Evolutionary conservation across 2,888 invertebrate species (phyloP).

Genomic region (Seira musarum): DNA sequence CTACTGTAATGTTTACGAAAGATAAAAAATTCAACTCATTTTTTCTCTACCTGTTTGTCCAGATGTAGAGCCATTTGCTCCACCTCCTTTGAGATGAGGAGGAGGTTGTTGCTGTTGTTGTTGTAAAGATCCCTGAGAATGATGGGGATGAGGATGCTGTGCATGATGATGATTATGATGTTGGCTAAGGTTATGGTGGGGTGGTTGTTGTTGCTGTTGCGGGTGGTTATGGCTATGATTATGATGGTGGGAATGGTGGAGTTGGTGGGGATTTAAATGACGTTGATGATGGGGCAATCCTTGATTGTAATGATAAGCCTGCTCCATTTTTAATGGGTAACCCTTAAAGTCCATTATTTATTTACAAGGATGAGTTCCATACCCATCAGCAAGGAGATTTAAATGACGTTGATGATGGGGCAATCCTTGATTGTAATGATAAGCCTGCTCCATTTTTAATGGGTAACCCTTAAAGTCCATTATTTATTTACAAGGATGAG

Average conservation of each 20-base stretch:
- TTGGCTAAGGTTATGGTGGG: conserved; percentile 37
- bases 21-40: too few species aligned
- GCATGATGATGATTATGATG: conserved; percentile 22
- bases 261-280: conserved; percentile 49
- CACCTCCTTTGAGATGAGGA: conserved; percentile 40
- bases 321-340: conserved; percentile 59
- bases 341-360: too few species aligned
- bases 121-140: conserved; percentile 12
- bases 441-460: conserved; percentile 64
- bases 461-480: too few species aligned
- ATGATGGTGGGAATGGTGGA: conserved; percentile 20
- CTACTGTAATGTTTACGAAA: too few species aligned
- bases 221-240: conserved; percentile 48
- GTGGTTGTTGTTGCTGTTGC: conserved; percentile 29
- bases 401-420: conserved; percentile 56
- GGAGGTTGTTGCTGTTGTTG: not conserved
- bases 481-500: too few species aligned
- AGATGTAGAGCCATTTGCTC: conserved; percentile 25
- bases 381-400: too few species aligned
- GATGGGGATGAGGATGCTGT: conserved; percentile 28
- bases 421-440: conserved; percentile 7
- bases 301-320: conserved; percentile 64
- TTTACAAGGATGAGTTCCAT: too few species aligned
- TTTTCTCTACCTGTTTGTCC: conserved; percentile 50
- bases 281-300: conserved; percentile 58